These are phyloP conservation scores for Tachina fera DNA, from an alignment of 2,888 invertebrate genomes.

Conservation along the genomic window DNA sequence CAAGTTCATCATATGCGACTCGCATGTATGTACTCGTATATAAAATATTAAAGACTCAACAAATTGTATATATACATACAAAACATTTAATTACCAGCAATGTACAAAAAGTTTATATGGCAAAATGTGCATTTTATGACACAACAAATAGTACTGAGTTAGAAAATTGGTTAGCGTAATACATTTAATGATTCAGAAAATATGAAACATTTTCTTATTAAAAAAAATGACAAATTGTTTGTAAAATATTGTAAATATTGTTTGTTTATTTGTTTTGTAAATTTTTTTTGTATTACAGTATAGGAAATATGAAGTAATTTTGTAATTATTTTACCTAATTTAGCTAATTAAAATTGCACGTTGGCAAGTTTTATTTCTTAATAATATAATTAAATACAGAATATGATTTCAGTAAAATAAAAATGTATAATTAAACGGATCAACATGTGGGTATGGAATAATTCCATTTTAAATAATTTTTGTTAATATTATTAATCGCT, in stretches of 20 bases:
- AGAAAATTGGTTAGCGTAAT: constrained; percentile 19
- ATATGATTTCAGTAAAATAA: background rate
- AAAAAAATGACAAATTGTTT: constrained; percentile 19
- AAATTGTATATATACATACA: constrained; percentile 10
- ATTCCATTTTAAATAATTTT: no score
- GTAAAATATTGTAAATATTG: constrained; percentile 3
- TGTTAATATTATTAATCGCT: no score
- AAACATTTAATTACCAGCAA: constrained; percentile 10
- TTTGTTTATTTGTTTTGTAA: constrained; percentile 9
- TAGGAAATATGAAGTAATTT: constrained; percentile 14
- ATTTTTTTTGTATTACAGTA: background rate
- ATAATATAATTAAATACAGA: constrained; percentile 4
- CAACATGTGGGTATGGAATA: no score
- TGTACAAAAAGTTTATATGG: constrained; percentile 15
- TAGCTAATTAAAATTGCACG: constrained; percentile 21
- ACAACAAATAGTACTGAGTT: background rate
- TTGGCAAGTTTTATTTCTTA: background rate
- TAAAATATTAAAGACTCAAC: background rate
- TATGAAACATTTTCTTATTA: background rate
- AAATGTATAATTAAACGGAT: no score
- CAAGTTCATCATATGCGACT: background rate
- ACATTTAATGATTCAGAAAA: constrained; percentile 47
- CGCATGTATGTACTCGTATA: no score
- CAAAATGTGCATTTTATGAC: constrained; percentile 33
- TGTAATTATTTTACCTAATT: background rate